Percentiles rank a stretch among this genome's conserved stretches.
Conservation (phyloP, 2,113 vertebrate genomes). For the Thymallus thymallus region DNA sequence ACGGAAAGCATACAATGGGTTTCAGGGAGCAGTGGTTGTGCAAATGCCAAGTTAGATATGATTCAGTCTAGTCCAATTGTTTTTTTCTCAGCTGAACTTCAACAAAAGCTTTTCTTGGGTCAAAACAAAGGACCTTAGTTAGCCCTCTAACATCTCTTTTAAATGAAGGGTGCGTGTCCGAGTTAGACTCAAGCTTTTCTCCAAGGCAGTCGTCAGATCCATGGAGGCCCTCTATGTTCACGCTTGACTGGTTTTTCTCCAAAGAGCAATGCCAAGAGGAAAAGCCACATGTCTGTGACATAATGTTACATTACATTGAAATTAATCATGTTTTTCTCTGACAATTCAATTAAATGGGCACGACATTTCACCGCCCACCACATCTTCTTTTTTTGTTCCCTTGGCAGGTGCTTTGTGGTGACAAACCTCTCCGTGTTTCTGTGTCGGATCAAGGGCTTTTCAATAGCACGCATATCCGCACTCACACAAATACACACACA, state of each 20-base stretch:
- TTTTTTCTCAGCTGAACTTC: too few species aligned
- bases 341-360: slow-evolving; percentile 28
- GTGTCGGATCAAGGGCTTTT: slow-evolving; percentile 15
- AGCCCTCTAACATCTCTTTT: neutral
- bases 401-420: too few species aligned
- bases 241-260: neutral
- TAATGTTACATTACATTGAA: neutral
- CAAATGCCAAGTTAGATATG: too few species aligned
- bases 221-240: neutral
- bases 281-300: neutral
- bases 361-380: slow-evolving; percentile 1
- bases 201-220: neutral
- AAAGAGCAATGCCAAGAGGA: neutral
- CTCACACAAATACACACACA: slow-evolving; percentile 41
- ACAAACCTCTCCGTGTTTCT: slow-evolving; percentile 4
- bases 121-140: neutral
- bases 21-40: too few species aligned
- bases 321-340: slow-evolving; percentile 29
- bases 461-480: neutral
- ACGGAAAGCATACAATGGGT: too few species aligned
- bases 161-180: neutral
- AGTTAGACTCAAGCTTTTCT: neutral
- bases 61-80: too few species aligned
- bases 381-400: neutral
- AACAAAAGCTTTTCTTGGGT: too few species aligned